Evolutionary conservation across 2,113 vertebrate species (phyloP).

Genomic region (Nymphicus hollandicus): DNA sequence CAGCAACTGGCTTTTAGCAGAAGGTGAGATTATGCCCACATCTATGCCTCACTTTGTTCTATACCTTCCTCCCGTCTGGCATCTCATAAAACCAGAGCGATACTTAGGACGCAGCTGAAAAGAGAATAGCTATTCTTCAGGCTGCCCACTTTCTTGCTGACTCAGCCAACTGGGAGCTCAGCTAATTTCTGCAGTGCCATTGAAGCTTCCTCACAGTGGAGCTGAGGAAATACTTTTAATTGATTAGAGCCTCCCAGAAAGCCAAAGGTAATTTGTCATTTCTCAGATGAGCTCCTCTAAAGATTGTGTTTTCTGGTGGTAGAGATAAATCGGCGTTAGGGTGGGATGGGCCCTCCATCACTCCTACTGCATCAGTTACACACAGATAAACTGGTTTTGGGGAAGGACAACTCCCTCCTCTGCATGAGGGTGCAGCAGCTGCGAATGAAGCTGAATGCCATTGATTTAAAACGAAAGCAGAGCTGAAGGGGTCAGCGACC

Average conservation of each 20-base stretch:
- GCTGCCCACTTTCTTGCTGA: background rate
- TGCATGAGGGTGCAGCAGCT: background rate
- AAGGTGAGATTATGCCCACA: background rate
- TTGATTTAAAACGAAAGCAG: background rate
- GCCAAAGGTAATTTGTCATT: background rate
- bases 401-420: background rate
- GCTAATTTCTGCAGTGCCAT: background rate
- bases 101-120: background rate
- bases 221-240: constrained; percentile 1
- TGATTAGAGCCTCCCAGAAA: constrained; percentile 13
- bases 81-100: background rate
- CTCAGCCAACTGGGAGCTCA: background rate
- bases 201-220: background rate
- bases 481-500: constrained; percentile 8
- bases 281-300: constrained; percentile 17
- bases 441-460: background rate
- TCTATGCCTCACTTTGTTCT: background rate
- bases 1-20: background rate
- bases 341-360: background rate
- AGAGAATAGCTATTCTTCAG: accelerated
- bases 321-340: background rate
- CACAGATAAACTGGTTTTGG: background rate
- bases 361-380: background rate
- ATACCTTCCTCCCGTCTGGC: background rate
- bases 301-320: background rate